Conservation (phyloP, 2,888 invertebrate species). For the Syrphus vitripennis region DNA sequence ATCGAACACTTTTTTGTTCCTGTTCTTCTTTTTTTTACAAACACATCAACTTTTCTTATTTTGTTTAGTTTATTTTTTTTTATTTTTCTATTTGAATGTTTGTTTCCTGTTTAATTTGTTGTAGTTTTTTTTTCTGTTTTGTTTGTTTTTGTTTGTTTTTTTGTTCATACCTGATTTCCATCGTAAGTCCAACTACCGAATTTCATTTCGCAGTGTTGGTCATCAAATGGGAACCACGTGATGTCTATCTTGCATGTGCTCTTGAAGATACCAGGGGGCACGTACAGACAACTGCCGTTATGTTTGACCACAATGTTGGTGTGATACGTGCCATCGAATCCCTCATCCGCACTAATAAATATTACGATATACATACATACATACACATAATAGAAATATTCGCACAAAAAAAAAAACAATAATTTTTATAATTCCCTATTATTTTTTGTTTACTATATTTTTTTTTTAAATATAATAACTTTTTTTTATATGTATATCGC, state of each 20-base stretch:
- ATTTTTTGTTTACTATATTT: not conserved
- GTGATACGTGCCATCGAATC: conserved; percentile 99
- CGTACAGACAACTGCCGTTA: conserved; percentile 99
- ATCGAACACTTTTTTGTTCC: conserved; percentile 41
- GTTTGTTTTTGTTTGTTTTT: conserved; percentile 73
- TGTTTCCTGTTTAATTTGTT: not conserved
- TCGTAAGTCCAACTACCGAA: conserved; percentile 99
- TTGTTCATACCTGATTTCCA: conserved; percentile 91
- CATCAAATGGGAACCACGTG: conserved; percentile 99
- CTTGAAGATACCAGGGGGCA: conserved; percentile 99
- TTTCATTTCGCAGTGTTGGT: conserved; percentile 99
- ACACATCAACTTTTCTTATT: conserved; percentile 48
- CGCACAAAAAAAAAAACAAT: conserved; percentile 11
- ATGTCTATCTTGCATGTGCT: conserved; percentile 99
- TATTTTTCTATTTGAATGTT: conserved; percentile 21
- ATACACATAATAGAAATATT: conserved; percentile 73
- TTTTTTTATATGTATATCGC: conserved; percentile 18
- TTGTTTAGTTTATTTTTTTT: conserved; percentile 27
- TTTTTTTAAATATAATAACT: not conserved
- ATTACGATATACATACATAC: conserved; percentile 71
- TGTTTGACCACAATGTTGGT: conserved; percentile 99
- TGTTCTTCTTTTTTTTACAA: conserved; percentile 13
- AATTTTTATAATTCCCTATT: conserved; percentile 46
- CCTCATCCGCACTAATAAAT: conserved; percentile 96
- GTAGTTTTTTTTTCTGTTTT: conserved; percentile 49